These are phyloP conservation scores for Pseudoatta argentina DNA, from an alignment of 1,140 invertebrate species.

Conservation along the genomic window DNA sequence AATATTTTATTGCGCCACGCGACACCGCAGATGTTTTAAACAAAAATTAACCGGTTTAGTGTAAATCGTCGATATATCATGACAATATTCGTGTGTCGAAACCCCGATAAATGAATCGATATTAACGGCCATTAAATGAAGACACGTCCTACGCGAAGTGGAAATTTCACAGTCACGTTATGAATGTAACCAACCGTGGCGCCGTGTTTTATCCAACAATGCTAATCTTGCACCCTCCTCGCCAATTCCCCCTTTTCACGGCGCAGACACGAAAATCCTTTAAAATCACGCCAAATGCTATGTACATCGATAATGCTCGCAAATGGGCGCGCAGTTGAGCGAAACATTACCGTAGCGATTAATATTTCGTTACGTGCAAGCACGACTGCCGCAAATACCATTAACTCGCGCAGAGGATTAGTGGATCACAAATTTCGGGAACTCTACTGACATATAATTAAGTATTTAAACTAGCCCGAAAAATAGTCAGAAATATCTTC, in stretches of 20 bases:
- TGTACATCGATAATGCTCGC: constrained; percentile 62
- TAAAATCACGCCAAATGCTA: constrained; percentile 53
- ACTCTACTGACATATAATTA: constrained; percentile 6
- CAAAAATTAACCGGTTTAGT: constrained; percentile 42
- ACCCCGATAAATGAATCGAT: constrained; percentile 55
- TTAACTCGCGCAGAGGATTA: constrained; percentile 56
- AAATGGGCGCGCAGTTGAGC: constrained; percentile 52
- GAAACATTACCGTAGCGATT: constrained; percentile 62
- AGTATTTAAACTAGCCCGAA: constrained; percentile 26
- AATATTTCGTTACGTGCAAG: constrained; percentile 59
- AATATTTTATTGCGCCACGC: constrained; percentile 9
- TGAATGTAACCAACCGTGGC: constrained; percentile 61
- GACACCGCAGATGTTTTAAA: constrained; percentile 17
- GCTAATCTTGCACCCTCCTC: constrained; percentile 65
- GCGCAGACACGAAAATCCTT: constrained; percentile 64
- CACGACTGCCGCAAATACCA: constrained; percentile 57
- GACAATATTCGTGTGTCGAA: background rate
- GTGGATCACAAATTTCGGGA: constrained; percentile 27
- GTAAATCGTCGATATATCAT: constrained; percentile 15
- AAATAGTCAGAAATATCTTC: background rate
- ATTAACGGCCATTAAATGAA: constrained; percentile 57
- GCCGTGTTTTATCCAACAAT: constrained; percentile 68
- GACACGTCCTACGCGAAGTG: constrained; percentile 63
- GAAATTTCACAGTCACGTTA: constrained; percentile 68
- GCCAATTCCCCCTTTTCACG: constrained; percentile 16